Evolutionary conservation across 2,113 vertebrate species (phyloP).

Genomic region (Calyptomena viridis): DNA sequence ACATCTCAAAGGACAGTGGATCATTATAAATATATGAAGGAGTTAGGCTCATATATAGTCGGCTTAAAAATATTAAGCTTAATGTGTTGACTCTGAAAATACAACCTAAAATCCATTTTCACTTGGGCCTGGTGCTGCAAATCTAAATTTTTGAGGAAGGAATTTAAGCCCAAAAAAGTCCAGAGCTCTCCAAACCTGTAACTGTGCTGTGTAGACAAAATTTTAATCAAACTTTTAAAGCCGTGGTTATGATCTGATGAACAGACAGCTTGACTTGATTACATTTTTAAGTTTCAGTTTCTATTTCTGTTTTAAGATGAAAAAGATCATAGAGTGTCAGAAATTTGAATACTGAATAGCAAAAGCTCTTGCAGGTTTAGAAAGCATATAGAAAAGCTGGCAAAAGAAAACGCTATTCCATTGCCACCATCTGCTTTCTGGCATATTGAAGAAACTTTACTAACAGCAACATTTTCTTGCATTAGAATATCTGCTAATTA

Average conservation of each 20-base stretch:
- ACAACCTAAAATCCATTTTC: not conserved
- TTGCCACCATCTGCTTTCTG: constrained; percentile 75
- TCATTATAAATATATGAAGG: not conserved
- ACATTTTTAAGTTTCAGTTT: constrained; percentile 77
- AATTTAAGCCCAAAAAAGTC: constrained; percentile 11
- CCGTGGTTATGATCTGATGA: constrained; percentile 63
- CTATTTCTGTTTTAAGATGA: constrained; percentile 78
- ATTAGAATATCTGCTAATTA: constrained; percentile 77
- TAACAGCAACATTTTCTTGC: constrained; percentile 74
- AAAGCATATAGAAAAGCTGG: constrained; percentile 78
- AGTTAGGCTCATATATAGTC: not conserved
- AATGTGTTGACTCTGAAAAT: constrained; percentile 7
- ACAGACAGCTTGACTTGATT: constrained; percentile 71
- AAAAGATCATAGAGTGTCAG: constrained; percentile 73
- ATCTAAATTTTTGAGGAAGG: not conserved
- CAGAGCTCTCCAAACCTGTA: constrained; percentile 18
- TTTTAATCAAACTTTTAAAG: constrained; percentile 71
- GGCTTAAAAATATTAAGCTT: not conserved
- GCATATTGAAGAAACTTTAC: constrained; percentile 72
- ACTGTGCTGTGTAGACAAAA: constrained; percentile 38
- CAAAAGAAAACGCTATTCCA: constrained; percentile 68
- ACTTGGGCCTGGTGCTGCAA: not conserved
- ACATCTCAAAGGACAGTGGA: not conserved
- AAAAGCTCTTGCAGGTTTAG: constrained; percentile 76
- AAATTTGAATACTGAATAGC: constrained; percentile 75